A percentile compares a stretch with the other conserved stretches of the same genome.
Evolutionary conservation across 2,797 vertebrate species (phyloP).

Genomic region (Micromesistius poutassou): DNA sequence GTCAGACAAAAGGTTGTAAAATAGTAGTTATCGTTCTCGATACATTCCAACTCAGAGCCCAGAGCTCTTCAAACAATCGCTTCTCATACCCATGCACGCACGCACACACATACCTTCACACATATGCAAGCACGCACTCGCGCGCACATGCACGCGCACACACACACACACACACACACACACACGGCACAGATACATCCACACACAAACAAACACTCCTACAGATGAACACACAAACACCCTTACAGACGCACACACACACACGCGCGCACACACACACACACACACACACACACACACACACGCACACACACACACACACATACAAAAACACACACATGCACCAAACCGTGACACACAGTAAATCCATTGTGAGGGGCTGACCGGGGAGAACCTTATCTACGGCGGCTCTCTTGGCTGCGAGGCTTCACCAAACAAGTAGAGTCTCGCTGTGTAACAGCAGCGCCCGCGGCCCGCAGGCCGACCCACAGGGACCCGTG

Average conservation of each 20-base stretch:
- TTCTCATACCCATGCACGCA: no score
- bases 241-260: conserved; percentile 11
- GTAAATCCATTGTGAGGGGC: conserved; percentile 59
- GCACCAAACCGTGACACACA: conserved; percentile 47
- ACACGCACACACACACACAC: conserved; percentile 4
- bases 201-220: conserved; percentile 64
- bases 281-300: conserved; percentile 5
- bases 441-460: conserved; percentile 25
- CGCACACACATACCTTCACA: no score
- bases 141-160: no score
- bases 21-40: no score
- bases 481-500: conserved; percentile 10
- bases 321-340: no score
- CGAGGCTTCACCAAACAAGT: conserved; percentile 36
- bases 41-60: no score
- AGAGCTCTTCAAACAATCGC: no score
- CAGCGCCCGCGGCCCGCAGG: background rate
- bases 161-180: conserved; percentile 9
- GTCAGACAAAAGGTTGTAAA: no score
- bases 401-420: conserved; percentile 23
- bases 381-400: conserved; percentile 40
- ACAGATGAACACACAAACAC: conserved; percentile 27
- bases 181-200: conserved; percentile 66
- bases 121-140: no score
- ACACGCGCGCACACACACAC: conserved; percentile 1